Conservation (phyloP, 2,888 invertebrate species). For the Pilophorus perplexus region DNA sequence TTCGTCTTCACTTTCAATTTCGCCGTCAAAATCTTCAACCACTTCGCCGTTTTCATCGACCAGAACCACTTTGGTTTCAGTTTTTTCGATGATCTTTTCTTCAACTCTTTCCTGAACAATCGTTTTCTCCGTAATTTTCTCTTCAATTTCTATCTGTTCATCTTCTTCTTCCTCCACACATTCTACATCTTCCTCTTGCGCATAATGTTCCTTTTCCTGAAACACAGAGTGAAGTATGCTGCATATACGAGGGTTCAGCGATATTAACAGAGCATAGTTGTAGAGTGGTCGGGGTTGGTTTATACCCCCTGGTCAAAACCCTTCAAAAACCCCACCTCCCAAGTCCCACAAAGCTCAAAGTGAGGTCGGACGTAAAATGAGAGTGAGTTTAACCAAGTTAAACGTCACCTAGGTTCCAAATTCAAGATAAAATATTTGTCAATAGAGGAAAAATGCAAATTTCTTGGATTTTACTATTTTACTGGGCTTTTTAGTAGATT, state of each 20-base stretch:
- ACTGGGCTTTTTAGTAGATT: too few relatives aligned
- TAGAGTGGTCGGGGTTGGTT: too few relatives aligned
- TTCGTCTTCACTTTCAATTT: background rate
- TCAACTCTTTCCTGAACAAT: slow-evolving; percentile 34
- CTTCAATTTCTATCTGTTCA: slow-evolving; percentile 40
- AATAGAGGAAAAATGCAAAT: too few relatives aligned
- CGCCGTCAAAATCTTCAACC: slow-evolving; percentile 6
- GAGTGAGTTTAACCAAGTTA: too few relatives aligned
- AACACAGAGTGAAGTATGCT: background rate
- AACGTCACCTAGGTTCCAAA: too few relatives aligned
- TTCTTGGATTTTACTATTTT: too few relatives aligned
- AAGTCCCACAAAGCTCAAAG: too few relatives aligned
- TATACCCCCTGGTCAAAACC: too few relatives aligned
- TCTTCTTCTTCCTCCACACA: slow-evolving; percentile 32
- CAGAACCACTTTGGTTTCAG: slow-evolving; percentile 35
- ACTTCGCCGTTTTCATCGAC: slow-evolving; percentile 35
- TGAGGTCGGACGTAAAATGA: too few relatives aligned
- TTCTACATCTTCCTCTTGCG: background rate
- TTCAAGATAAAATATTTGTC: too few relatives aligned
- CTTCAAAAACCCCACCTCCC: too few relatives aligned
- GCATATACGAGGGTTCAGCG: too few relatives aligned
- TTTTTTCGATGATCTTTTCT: slow-evolving; percentile 34
- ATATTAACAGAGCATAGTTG: background rate
- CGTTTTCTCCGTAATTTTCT: slow-evolving; percentile 31
- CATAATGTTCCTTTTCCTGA: slow-evolving; percentile 27